A percentile compares a stretch with the other conserved stretches of the same genome.
Conservation (phyloP, 2,797 vertebrate genomes). For the Rachycentron canadum region DNA sequence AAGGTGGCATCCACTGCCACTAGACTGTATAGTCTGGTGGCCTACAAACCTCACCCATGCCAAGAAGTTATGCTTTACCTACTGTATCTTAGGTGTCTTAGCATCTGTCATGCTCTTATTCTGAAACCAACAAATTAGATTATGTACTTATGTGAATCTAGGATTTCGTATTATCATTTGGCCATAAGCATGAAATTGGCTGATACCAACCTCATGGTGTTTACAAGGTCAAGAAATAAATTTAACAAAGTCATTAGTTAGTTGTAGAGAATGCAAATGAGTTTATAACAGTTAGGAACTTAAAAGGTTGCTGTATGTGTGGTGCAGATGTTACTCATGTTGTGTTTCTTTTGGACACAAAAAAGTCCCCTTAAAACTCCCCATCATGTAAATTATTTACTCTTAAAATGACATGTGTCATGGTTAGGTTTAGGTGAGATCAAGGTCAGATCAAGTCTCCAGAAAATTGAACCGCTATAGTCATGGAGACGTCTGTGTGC, state of each 20-base stretch:
- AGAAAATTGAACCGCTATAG: too few species aligned
- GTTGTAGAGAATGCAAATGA: neutral
- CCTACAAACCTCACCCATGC: slow-evolving; percentile 25
- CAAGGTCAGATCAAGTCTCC: too few species aligned
- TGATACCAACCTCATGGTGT: neutral
- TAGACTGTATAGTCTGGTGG: slow-evolving; percentile 29
- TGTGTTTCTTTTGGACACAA: neutral
- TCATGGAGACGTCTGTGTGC: neutral
- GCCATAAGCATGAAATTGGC: neutral
- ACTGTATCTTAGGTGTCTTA: slow-evolving; percentile 9
- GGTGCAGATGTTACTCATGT: neutral
- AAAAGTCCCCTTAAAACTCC: too few species aligned
- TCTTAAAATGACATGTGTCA: neutral
- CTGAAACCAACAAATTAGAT: neutral
- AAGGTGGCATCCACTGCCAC: slow-evolving; percentile 26
- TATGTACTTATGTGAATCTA: slow-evolving; percentile 1
- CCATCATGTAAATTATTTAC: neutral
- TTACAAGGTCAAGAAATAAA: neutral
- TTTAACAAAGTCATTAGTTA: slow-evolving; percentile 12
- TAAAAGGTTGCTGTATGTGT: neutral
- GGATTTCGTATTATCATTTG: neutral
- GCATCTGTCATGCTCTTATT: neutral
- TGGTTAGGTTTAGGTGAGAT: neutral
- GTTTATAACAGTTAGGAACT: neutral
- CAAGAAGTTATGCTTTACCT: slow-evolving; percentile 19